Percentiles rank a stretch among this genome's conserved stretches.
These are phyloP conservation scores for Anticlea derivata DNA, from an alignment of 2,888 invertebrate genomes.

Conservation along the genomic window DNA sequence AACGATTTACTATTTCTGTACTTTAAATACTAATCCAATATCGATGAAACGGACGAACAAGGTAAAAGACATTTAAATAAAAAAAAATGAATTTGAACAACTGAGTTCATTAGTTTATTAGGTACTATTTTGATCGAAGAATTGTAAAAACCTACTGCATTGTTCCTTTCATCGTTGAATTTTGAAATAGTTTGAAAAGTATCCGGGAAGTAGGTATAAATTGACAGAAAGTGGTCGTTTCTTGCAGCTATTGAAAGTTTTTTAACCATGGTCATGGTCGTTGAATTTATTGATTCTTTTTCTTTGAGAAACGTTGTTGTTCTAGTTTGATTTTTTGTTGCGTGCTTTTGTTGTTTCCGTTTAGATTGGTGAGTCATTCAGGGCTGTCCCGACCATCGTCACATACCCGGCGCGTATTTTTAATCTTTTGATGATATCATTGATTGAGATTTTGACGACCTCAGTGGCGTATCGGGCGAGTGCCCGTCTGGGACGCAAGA, in stretches of 20 bases:
- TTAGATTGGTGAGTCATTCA: slow-evolving; percentile 11
- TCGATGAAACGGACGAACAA: too few relatives aligned
- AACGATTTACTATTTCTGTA: too few relatives aligned
- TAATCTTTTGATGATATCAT: too few relatives aligned
- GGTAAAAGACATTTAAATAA: too few relatives aligned
- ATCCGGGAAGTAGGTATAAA: slow-evolving; percentile 4
- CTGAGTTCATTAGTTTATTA: too few relatives aligned
- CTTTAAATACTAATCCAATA: too few relatives aligned
- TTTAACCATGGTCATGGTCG: slow-evolving; percentile 6
- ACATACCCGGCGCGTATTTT: too few relatives aligned
- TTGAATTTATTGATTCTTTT: slow-evolving; percentile 3
- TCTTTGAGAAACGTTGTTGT: neutral
- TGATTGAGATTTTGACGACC: too few relatives aligned
- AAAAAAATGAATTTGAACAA: too few relatives aligned
- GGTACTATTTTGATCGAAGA: neutral
- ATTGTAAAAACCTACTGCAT: neutral
- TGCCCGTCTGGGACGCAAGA: too few relatives aligned
- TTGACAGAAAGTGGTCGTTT: neutral
- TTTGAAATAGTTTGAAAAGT: neutral
- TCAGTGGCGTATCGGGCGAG: too few relatives aligned
- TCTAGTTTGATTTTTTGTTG: neutral
- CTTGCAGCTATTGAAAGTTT: slow-evolving; percentile 1
- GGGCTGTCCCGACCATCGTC: too few relatives aligned
- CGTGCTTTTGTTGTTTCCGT: neutral
- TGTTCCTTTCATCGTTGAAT: neutral